Evolutionary conservation across 2,113 vertebrate species (phyloP), one percentile per base, ranked within the genome.

Genomic region (Canis aureus): DNA sequence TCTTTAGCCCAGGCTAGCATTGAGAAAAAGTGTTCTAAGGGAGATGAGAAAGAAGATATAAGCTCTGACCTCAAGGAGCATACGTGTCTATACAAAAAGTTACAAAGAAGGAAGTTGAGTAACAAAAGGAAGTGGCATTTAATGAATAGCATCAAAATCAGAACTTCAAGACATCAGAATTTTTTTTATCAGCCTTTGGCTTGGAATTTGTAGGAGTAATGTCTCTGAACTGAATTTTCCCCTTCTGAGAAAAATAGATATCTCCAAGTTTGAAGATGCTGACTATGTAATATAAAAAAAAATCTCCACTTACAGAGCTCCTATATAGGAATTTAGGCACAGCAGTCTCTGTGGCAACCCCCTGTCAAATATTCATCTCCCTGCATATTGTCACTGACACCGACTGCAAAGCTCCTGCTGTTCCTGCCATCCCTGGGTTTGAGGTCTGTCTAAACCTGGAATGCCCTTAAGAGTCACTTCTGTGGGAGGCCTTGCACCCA

Each of bases 141-240:
- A 83, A 91, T 90, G 38, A 94, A 81, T 82, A 93, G 19, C 80
- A 38, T 74, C 51, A 95, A 96, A 95, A 71, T 96, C 62, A 94
- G 66, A 94, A 95, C 67, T 89, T 78, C 4, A 53, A 55, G 82
- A 91, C 67, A 60, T 82, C 67, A 76, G 67, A 80, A 87, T 64
- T 82, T 74, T 43, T 92, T 22, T 67, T 60, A 55, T 53, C 74
- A 94, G 64, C 59, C 81, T 15, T 13, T 76, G 49, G 82, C 59
- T 96, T 88, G 62, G 19, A 60, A 66, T 88, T 66, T 76, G 23
- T 95, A 82, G 66, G 76, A 53, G n/a, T 76, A 88, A 83, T 11
- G 57, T 97, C 53, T 90, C n/a, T 96, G 71, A 94, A 92, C 74
- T 85, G 85, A 95, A 94, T 89, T 92, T 97, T 92, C 69, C 17